Percentiles rank a stretch among this genome's conserved stretches.
Conservation (phyloP, 2,113 vertebrate genomes). For the Stegostoma tigrinum region DNA sequence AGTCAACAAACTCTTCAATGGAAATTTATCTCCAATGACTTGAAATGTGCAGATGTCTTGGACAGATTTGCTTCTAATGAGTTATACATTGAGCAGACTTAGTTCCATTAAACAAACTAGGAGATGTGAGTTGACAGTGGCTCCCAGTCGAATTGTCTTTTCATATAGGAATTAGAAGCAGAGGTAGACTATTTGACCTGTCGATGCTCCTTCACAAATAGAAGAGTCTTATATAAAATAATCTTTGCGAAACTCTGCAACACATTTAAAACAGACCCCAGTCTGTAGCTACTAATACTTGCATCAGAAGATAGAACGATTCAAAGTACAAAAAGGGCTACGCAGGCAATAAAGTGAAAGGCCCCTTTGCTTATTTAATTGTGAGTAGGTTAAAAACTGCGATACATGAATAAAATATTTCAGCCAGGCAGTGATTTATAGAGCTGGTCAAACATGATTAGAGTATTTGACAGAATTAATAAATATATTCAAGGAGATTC, state of each 20-base stretch:
- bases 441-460: not conserved
- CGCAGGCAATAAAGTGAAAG: not conserved
- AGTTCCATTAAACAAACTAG: not conserved
- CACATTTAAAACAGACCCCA: not conserved
- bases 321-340: not conserved
- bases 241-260: not conserved
- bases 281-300: not conserved
- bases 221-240: not conserved
- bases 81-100: not conserved
- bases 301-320: not conserved
- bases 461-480: slow-evolving; percentile 14
- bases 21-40: not conserved
- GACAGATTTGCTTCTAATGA: not conserved
- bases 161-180: too few species aligned
- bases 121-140: not conserved
- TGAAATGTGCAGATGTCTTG: not conserved
- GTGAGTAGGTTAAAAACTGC: not conserved
- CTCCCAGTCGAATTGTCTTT: not conserved
- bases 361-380: not conserved
- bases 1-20: not conserved
- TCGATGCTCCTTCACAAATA: too few species aligned
- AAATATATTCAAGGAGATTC: not conserved
- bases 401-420: not conserved
- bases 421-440: not conserved
- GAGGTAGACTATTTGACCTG: too few species aligned